A percentile compares a stretch with the other conserved stretches of the same genome.
Conservation (phyloP, 2,113 vertebrate genomes). For the Willisornis vidua region DNA sequence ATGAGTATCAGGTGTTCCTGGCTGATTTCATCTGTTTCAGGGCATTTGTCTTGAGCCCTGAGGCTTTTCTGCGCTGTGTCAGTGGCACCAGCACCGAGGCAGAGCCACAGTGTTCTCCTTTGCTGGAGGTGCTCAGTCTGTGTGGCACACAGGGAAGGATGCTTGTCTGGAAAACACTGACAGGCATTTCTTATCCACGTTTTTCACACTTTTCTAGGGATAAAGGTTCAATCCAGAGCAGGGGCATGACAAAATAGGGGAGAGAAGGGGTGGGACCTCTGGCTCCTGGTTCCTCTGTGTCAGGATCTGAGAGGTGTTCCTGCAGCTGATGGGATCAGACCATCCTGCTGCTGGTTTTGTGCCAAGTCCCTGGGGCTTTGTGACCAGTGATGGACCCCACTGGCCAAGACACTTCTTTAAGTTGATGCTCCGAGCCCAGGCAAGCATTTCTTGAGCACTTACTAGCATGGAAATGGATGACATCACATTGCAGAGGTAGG, state of each 20-base stretch:
- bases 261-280: background rate
- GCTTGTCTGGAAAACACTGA: background rate
- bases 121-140: background rate
- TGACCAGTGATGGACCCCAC: background rate
- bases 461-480: conserved; percentile 34
- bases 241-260: background rate
- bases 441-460: background rate
- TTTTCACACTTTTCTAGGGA: background rate
- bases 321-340: background rate
- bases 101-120: background rate
- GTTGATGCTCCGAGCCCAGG: accelerated
- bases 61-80: background rate
- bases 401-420: background rate
- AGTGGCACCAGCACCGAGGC: background rate
- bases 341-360: background rate
- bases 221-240: background rate
- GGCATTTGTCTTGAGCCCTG: background rate
- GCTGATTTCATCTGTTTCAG: background rate
- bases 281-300: background rate
- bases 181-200: background rate
- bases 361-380: accelerated
- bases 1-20: conserved; percentile 43
- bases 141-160: background rate
- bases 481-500: background rate
- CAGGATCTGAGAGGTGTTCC: background rate